phyloP scores from a whole-genome alignment of 1,140 invertebrate genomes.

The Leptopilina clavipes region DNA sequence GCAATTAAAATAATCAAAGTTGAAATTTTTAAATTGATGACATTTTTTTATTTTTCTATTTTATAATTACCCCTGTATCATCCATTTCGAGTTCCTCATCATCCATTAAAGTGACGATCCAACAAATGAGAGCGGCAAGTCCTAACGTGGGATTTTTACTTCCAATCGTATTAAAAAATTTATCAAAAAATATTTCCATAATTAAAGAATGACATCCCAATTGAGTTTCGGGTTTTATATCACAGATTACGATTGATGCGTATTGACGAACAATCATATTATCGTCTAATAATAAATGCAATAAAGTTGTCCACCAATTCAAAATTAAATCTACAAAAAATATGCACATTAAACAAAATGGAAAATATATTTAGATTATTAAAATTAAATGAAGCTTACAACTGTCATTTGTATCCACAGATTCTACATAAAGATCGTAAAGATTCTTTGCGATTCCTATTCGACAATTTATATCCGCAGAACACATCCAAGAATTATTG shows the following conservation, averaged over 20 bases:
- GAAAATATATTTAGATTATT: not conserved
- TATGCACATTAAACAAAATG: not conserved
- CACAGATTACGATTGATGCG: constrained; percentile 48
- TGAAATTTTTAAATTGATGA: constrained; percentile 35
- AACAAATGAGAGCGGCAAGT: constrained; percentile 58
- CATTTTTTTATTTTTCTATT: constrained; percentile 10
- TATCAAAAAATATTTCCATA: constrained; percentile 56
- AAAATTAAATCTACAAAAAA: constrained; percentile 46
- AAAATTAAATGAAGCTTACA: constrained; percentile 42
- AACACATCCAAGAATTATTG: constrained; percentile 58
- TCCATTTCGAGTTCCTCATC: constrained; percentile 64
- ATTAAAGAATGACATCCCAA: constrained; percentile 45
- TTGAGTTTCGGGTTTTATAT: constrained; percentile 44
- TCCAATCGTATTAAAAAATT: constrained; percentile 50
- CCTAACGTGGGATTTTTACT: constrained; percentile 41
- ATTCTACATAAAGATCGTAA: constrained; percentile 49
- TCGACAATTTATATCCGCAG: constrained; percentile 52
- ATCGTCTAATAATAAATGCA: constrained; percentile 64
- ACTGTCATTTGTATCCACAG: constrained; percentile 34
- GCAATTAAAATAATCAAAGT: constrained; percentile 39
- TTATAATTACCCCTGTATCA: constrained; percentile 61
- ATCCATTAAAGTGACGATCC: constrained; percentile 58
- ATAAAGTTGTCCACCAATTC: constrained; percentile 66
- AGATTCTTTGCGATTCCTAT: constrained; percentile 58
- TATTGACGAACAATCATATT: constrained; percentile 56